Evolutionary conservation across 2,888 invertebrate species (phyloP).

Genomic region (Oscheius myriophilus): DNA sequence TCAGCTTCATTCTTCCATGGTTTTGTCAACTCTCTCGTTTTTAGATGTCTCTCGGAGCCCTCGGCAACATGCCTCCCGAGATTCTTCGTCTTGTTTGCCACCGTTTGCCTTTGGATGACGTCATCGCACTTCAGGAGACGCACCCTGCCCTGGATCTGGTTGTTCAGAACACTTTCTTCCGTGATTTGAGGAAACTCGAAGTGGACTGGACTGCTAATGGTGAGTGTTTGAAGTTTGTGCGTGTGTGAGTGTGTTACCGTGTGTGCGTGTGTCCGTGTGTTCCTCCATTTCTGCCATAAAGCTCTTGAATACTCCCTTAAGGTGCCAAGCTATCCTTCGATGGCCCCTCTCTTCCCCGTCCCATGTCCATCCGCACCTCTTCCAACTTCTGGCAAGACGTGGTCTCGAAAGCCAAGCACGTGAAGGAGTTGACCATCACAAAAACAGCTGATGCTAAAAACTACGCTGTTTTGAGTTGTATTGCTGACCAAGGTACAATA

Average conservation of each 20-base stretch:
- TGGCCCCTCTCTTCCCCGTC: conserved; percentile 14
- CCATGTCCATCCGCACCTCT: conserved; percentile 14
- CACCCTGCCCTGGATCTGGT: conserved; percentile 7
- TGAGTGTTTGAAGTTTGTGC: neutral
- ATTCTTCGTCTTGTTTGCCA: conserved; percentile 21
- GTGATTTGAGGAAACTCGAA: conserved; percentile 18
- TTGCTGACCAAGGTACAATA: neutral
- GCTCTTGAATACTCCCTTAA: neutral
- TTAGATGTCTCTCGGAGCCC: conserved; percentile 20
- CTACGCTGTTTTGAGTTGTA: conserved; percentile 15
- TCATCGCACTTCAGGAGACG: conserved; percentile 12
- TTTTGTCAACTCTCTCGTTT: neutral
- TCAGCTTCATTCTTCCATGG: conserved; percentile 18
- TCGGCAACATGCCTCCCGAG: conserved; percentile 17
- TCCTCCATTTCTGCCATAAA: neutral
- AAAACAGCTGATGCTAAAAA: conserved; percentile 28
- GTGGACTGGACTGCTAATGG: conserved; percentile 23
- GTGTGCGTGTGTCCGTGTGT: neutral
- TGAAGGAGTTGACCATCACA: conserved; percentile 15
- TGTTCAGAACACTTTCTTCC: conserved; percentile 24
- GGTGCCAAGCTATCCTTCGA: conserved; percentile 21
- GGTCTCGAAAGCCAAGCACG: neutral
- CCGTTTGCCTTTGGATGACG: conserved; percentile 21
- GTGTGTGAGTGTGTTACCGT: no score
- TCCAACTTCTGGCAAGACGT: conserved; percentile 26